Base-by-base conservation (phyloP, 2,888 invertebrate genomes). In the Fabriciana adippe region DNA sequence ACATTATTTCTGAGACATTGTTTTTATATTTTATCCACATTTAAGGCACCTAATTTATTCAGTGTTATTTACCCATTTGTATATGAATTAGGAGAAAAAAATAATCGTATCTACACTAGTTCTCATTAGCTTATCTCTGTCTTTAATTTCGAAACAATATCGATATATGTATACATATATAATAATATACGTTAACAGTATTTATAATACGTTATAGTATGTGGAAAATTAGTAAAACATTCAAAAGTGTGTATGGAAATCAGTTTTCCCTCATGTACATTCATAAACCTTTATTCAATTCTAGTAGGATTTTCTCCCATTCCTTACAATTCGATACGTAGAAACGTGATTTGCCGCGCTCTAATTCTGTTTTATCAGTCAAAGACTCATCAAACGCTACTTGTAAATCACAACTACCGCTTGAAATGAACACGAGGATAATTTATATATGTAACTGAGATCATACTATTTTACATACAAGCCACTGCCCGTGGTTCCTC, bases 291-390 rank as follows among this genome's bases (percentile, higher is more conserved):
- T 51, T 26, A 54, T 21, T 50, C 62, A 65, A 59, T 14, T 47
- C 50, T 15, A 13, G 15, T 45, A 56, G 55, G 45, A 64, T 67
- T 69, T 69, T 65, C 69, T 60, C 50, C 51, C 57, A n/a, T 63
- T 59, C 64, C 61, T 53, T 62, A 64, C 64, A 56, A 56, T 67
- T 71, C 65, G 62, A 66, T 69, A 64, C 70, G 71, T 65, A 62
- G 59, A 65, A 67, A 67, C 71, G 69, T 69, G 69, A 56, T 69
- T 69, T 67, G 67, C 55, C 57, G 53, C 55, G 67, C 65, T 69
- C 69, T 47, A 71, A 62, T 71, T 71, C 51, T 56, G 64, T 67
- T 70, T 73, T 74, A 74, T 74, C 74, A 67, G 70, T 73, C 70
- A 71, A 74, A 71, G 67, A 69, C 71, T 69, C 71, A 67, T 71